Evolutionary conservation across 2,888 invertebrate genomes (phyloP).

Genomic region (Pharmacophagus antenor): DNA sequence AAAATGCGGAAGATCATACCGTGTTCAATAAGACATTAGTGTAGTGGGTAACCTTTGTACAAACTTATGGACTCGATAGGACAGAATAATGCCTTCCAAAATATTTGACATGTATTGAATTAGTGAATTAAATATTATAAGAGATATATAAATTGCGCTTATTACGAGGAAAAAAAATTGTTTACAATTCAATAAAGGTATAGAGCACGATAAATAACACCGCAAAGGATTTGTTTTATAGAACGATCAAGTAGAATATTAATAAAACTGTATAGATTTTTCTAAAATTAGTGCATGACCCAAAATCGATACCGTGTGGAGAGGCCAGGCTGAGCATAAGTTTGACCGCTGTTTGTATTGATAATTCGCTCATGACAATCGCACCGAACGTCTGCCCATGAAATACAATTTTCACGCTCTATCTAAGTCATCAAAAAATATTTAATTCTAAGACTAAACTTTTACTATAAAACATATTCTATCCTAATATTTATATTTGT

Average conservation of each 20-base stretch:
- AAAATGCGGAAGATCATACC: neutral
- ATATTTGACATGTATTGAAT: no score
- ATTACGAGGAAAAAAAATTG: neutral
- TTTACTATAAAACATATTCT: no score
- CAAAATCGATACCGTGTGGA: constrained; percentile 18
- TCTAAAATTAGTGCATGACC: constrained; percentile 28
- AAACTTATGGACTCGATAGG: no score
- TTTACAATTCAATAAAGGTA: neutral
- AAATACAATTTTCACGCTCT: neutral
- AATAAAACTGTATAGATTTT: constrained; percentile 22
- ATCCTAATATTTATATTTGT: no score
- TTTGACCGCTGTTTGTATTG: constrained; percentile 7
- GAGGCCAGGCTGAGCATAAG: constrained; percentile 10
- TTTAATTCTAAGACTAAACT: no score
- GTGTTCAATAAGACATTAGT: no score
- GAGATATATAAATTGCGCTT: no score
- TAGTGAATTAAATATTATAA: no score
- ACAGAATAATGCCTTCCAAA: no score
- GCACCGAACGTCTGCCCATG: neutral
- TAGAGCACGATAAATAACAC: neutral
- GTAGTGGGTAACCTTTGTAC: no score
- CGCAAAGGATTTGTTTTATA: constrained; percentile 11
- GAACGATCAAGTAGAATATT: constrained; percentile 19
- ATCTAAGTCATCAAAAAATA: neutral
- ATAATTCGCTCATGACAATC: constrained; percentile 3